These are phyloP conservation scores for Antidorcas marsupialis DNA, from an alignment of 2,113 vertebrate species.

Conservation along the genomic window DNA sequence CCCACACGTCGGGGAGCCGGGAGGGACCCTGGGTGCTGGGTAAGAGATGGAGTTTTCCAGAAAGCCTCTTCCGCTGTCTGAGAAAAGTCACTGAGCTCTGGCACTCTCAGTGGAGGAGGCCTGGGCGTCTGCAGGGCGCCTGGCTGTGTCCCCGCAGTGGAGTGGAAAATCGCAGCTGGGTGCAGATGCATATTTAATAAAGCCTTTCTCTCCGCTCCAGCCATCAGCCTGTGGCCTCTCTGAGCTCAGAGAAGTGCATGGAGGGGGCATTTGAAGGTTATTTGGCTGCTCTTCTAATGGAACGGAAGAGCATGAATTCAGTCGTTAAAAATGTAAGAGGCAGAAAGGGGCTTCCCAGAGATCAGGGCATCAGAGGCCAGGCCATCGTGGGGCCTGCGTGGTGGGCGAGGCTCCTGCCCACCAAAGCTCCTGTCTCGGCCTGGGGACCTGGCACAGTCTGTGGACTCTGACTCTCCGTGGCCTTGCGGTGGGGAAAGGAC, in stretches of 20 bases:
- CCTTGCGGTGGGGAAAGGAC: not conserved
- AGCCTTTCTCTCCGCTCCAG: not conserved
- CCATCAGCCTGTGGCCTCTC: not conserved
- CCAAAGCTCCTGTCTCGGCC: not conserved
- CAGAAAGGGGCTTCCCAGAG: not conserved
- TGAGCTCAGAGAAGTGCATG: not conserved
- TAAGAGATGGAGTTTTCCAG: not conserved
- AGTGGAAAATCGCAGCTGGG: not conserved
- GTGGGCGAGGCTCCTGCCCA: not conserved
- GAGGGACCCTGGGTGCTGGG: not conserved
- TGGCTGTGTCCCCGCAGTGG: not conserved
- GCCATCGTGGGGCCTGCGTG: rapidly evolving
- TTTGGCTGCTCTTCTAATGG: not conserved
- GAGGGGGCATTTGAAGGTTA: not conserved
- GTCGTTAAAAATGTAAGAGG: conserved; percentile 15
- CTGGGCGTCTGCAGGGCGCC: not conserved
- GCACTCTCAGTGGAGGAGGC: not conserved
- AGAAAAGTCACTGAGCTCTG: not conserved
- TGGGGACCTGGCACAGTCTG: not conserved
- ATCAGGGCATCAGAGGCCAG: not conserved
- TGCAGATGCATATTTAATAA: not conserved
- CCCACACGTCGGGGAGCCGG: rapidly evolving
- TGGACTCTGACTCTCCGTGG: not conserved
- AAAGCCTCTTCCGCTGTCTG: not conserved
- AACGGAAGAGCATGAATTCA: not conserved